Evolutionary conservation across 2,888 invertebrate genomes (phyloP), one percentile per base, ranked within the genome.

Genomic region (Nysson spinosus): DNA sequence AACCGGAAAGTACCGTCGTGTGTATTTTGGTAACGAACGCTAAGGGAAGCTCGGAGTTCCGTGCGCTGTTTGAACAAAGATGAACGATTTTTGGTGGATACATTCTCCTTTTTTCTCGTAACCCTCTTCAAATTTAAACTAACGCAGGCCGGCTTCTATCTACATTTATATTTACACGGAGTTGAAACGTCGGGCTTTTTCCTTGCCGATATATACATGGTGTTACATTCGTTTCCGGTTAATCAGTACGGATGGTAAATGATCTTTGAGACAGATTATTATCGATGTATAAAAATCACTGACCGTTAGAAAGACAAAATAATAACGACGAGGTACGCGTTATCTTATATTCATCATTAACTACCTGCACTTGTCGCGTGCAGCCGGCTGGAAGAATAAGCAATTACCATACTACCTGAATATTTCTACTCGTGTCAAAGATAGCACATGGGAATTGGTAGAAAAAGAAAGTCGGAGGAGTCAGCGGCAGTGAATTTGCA

Each of bases 221-320:
- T 72, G 69, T 75, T 57, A 60, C 65, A 72, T 76, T 75, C 76
- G 75, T 71, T 76, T 75, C 75, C 73, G 71, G 55, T 50, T 65
- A 26, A 37, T 35, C 30, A 22, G 46, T 72, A 62, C 46, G 52
- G 62, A 72, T 58, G 49, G 37, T 55, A 62, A 62, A 50, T 19
- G 55, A 5, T 30, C 55, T 50, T 44, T 46, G 43, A 40, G 44
- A 62, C 34, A 32, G 37, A 37, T 19, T 39, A 47, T 44, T 42
- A 42, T 47, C 19, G 35, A 42, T 34, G 26, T 40, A 17, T 28
- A 12, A 44, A 44, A 44, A 9, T 30, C 30, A 30, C n/a, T n/a
- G n/a, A n/a, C n/a, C n/a, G n/a, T n/a, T n/a, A n/a, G n/a, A n/a
- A n/a, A n/a, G n/a, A n/a, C n/a, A n/a, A n/a, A n/a, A n/a, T n/a